A percentile compares a stretch with the other conserved stretches of the same genome.
phyloP scores from a whole-genome alignment of 2,797 vertebrate species.

The Falco naumanni region DNA sequence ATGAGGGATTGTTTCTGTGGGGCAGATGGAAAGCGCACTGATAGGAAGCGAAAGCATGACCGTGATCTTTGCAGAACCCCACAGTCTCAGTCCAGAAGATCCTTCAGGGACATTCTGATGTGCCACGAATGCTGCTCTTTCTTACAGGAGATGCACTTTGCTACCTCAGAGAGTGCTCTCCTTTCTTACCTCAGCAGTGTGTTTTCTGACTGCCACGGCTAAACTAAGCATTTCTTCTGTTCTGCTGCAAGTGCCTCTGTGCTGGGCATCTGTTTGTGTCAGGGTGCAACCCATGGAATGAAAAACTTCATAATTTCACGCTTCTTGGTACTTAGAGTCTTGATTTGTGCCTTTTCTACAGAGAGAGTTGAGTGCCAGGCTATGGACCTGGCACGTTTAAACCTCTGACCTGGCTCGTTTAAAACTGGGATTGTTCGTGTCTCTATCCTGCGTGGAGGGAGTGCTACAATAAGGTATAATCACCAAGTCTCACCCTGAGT shows the following conservation, averaged over 20 bases:
- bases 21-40: background rate
- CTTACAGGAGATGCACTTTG: background rate
- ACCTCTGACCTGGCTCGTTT: background rate
- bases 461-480: background rate
- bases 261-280: background rate
- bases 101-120: background rate
- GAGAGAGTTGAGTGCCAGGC: background rate
- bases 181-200: background rate
- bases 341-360: background rate
- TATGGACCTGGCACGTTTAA: background rate
- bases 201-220: background rate
- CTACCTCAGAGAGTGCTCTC: background rate
- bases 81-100: background rate
- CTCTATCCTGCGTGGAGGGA: background rate
- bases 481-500: background rate
- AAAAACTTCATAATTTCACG: background rate
- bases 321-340: background rate
- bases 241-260: background rate
- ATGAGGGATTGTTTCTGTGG: background rate
- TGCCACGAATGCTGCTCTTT: background rate
- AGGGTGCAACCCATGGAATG: background rate
- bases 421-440: background rate
- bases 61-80: background rate
- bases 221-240: background rate
- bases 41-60: background rate